Base-by-base conservation (phyloP, 2,888 invertebrate genomes). In the Hemicrepidius hirtus region DNA sequence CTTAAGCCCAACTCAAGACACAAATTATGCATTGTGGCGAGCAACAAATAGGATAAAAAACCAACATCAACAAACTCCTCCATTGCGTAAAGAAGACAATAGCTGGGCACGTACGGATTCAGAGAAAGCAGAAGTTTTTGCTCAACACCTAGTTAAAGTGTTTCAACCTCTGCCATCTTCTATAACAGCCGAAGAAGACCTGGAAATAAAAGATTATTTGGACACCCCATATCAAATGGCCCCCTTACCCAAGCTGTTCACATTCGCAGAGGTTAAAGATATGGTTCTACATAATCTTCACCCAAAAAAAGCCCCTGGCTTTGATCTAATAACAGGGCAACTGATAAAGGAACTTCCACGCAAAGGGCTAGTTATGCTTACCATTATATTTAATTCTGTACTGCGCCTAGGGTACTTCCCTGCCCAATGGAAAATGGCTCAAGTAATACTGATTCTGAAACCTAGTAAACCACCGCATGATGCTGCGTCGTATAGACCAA, bases 311-410 rank as follows among this genome's bases (percentile, higher is more conserved):
- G 66, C 71, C 12, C 76, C 80, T n/a, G 80, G 79, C 3, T 75
- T 68, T 32, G 81, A 82, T 46, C 59, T 76, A 32, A 80, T 81
- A 2, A 79, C 76, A 6, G 78, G 75, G 0, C 21, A 73, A 12
- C 46, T 79, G 0, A 63, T 78, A 74, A 74, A 75, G 76, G 35
- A 76, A 78, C 18, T 78, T 78, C 13, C 73, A 21, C 44, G 50
- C 32, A 73, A 65, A 41, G 64, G 32, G 10, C 41, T 49, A 21
- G 68, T 68, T 18, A 67, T 53, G 46, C 32, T 72, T 18, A 72
- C 63, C 0, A 37, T 46, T 21, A 21, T 67, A 6, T 68, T 40
- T 28, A 72, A 72, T 32, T 35, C 67, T 41, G 35, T 49, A 6
- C 24, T 65, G n/a, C 40, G 49, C 40, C 21, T 71, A 37, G 59